phyloP scores from a whole-genome alignment of 2,113 vertebrate species.

The Ictidomys tridecemlineatus region DNA sequence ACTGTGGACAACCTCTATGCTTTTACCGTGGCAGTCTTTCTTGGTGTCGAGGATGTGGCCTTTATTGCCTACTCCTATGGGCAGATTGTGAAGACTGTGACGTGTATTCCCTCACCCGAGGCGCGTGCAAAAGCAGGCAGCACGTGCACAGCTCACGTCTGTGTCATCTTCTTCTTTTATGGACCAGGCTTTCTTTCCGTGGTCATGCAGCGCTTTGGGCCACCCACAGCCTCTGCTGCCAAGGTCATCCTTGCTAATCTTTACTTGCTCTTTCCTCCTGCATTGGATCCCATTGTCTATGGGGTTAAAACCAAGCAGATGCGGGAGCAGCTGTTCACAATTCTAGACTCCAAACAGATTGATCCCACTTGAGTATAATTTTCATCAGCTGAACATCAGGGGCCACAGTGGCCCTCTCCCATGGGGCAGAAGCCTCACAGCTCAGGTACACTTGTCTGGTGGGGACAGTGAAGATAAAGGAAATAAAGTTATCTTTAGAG shows the following conservation, averaged over 20 bases:
- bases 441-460: background rate
- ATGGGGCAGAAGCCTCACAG: background rate
- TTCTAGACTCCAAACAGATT: background rate
- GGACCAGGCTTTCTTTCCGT: conserved; percentile 77
- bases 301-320: conserved; percentile 69
- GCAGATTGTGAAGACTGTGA: conserved; percentile 58
- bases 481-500: background rate
- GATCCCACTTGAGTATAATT: conserved; percentile 5
- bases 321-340: background rate
- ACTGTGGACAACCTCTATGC: conserved; percentile 69
- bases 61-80: conserved; percentile 75
- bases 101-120: conserved; percentile 59
- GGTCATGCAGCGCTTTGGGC: conserved; percentile 67
- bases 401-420: background rate
- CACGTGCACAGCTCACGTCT: conserved; percentile 66
- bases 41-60: conserved; percentile 70
- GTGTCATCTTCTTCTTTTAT: conserved; percentile 76
- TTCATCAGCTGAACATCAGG: background rate
- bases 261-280: conserved; percentile 51
- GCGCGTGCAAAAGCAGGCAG: conserved; percentile 68
- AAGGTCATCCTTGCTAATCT: conserved; percentile 70
- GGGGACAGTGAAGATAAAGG: background rate
- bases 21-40: conserved; percentile 69
- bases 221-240: conserved; percentile 61
- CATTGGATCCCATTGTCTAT: conserved; percentile 64